Evolutionary conservation across 2,888 invertebrate genomes (phyloP), one percentile per base, ranked within the genome.

Genomic region (Belgica antarctica): DNA sequence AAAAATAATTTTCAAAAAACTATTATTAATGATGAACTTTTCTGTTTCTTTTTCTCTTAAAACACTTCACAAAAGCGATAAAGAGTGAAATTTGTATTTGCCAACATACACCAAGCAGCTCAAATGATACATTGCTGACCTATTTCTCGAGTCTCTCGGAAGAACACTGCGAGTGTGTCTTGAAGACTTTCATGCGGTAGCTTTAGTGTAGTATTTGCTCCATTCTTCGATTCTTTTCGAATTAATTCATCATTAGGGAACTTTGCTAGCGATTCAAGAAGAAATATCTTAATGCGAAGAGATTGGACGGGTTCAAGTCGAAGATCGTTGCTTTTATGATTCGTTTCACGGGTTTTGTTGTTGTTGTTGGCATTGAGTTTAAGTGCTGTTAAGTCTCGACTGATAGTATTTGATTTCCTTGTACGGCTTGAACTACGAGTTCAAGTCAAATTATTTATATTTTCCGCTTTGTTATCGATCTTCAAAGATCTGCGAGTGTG

Each of bases 371-470:
- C 2, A 41, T 41, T 41, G 41, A 41, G 3, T 12, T 41, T 41
- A 41, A 52, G 19, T 17, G 52, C 22, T 52, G 2, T 52, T 52
- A 17, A 52, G 19, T 22, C 52, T 22, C 52, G n/a, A 19, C 17
- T 3, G 52, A 52, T 19, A 19, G 52, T 17, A 41, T 52, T 52
- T 52, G 17, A 22, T 52, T 52, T 52, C 52, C 17, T 22, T 17
- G 22, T 22, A 52, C 22, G 52, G 25, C 27, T 59, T n/a, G n/a
- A n/a, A 59, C 3, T 10, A 27, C 24, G 22, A 59, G 59, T 59
- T 59, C 25, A 59, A 59, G 27, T 59, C 22, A 24, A 59, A 59
- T 59, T 59, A 59, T 59, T 59, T 59, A 52, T 52, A 52, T 4
- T 52, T 46, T 52, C 52, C 52, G 17, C 52, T 52, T 52, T n/a